These are phyloP conservation scores for Ichneumoninae sp. DNA, from an alignment of 2,888 invertebrate genomes.

Conservation along the genomic window DNA sequence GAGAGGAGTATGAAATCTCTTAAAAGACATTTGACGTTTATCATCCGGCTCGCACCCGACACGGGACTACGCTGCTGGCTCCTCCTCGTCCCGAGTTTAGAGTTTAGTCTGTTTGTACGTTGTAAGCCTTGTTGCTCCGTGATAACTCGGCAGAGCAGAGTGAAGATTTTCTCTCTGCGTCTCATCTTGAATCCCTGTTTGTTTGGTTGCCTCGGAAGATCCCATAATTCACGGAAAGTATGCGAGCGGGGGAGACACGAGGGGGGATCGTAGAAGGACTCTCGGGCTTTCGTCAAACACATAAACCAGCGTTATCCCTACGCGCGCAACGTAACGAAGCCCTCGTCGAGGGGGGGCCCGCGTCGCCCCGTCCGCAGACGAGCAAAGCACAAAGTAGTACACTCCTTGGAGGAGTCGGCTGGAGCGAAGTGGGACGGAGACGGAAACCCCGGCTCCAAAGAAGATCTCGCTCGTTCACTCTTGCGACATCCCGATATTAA, in stretches of 20 bases:
- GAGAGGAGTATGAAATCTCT: conserved; percentile 37
- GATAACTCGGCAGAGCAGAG: conserved; percentile 49
- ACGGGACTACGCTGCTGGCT: conserved; percentile 50
- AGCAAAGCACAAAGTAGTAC: conserved; percentile 59
- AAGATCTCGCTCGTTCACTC: conserved; percentile 1
- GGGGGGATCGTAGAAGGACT: conserved; percentile 19
- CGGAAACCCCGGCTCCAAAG: conserved; percentile 5
- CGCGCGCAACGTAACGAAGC: conserved; percentile 51
- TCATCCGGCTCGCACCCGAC: conserved; percentile 48
- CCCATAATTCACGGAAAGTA: conserved; percentile 65
- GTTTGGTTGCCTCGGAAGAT: conserved; percentile 49
- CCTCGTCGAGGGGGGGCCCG: conserved; percentile 36
- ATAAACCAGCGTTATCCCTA: conserved; percentile 66
- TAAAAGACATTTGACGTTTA: conserved; percentile 61
- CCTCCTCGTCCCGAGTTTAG: conserved; percentile 46
- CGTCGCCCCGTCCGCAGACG: conserved; percentile 44
- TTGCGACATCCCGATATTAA: conserved; percentile 40
- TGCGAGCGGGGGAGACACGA: conserved; percentile 56
- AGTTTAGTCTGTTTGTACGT: conserved; percentile 60
- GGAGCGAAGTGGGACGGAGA: conserved; percentile 18
- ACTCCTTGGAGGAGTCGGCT: conserved; percentile 18
- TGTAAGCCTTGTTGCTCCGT: conserved; percentile 44
- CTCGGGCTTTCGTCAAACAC: conserved; percentile 63
- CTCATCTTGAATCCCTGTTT: conserved; percentile 40
- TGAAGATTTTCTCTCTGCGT: conserved; percentile 57